phyloP scores from a whole-genome alignment of 2,113 vertebrate genomes.

The Psephotus haematonotus region DNA sequence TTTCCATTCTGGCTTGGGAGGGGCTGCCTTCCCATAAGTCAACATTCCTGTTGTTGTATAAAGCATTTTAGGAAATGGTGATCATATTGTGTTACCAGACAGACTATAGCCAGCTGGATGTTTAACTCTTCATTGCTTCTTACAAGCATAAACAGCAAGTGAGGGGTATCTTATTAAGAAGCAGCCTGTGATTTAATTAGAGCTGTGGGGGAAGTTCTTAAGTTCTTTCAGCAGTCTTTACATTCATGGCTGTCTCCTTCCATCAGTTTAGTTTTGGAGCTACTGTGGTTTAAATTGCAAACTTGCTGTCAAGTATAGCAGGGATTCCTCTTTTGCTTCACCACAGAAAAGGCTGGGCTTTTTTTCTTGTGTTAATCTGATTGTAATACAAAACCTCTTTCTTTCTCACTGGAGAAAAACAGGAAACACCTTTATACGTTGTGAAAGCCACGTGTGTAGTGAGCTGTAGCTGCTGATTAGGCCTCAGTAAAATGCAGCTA shows the following conservation, averaged over 20 bases:
- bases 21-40: not conserved
- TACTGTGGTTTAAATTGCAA: not conserved
- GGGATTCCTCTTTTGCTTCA: constrained; percentile 52
- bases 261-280: not conserved
- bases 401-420: constrained; percentile 72
- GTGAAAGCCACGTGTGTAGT: not conserved
- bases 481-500: not conserved
- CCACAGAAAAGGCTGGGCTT: constrained; percentile 44
- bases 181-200: not conserved
- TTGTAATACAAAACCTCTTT: constrained; percentile 57
- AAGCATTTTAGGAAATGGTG: constrained; percentile 11
- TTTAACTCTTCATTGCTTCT: not conserved
- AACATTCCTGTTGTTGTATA: not conserved
- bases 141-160: not conserved
- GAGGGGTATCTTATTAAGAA: not conserved
- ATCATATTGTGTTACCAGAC: not conserved
- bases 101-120: not conserved
- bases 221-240: not conserved
- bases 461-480: constrained; percentile 53
- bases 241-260: not conserved
- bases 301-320: not conserved
- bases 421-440: constrained; percentile 77
- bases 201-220: not conserved
- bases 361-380: constrained; percentile 57
- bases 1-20: constrained; percentile 31